Evolutionary conservation across 2,888 invertebrate species (phyloP).

Genomic region (Leptopilina myrica): DNA sequence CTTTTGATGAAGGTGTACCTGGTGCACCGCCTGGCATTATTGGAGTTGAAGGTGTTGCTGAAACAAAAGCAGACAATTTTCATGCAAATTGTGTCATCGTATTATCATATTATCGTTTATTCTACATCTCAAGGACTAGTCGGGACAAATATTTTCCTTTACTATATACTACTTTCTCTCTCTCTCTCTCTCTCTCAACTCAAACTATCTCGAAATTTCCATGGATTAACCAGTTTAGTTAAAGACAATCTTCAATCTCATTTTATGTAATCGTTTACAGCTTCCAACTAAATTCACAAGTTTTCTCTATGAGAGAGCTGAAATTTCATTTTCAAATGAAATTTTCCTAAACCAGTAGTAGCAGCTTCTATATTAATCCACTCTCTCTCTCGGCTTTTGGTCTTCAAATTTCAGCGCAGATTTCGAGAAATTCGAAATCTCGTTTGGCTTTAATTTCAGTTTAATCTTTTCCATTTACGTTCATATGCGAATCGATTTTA

Average conservation of each 20-base stretch:
- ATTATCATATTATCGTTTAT: constrained; percentile 19
- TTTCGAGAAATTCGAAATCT: background rate
- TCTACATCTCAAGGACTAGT: background rate
- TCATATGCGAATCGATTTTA: too few species aligned
- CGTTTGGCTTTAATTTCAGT: background rate
- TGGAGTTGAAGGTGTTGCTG: constrained; percentile 78
- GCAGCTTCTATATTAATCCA: background rate
- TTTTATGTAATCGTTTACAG: constrained; percentile 13
- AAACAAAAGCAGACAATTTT: constrained; percentile 60
- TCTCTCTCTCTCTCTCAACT: background rate
- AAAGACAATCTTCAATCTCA: constrained; percentile 13
- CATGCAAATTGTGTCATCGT: constrained; percentile 19
- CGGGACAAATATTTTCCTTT: constrained; percentile 3
- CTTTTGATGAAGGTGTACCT: constrained; percentile 89
- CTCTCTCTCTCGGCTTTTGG: background rate
- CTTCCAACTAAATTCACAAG: background rate
- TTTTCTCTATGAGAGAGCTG: background rate
- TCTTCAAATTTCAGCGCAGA: background rate
- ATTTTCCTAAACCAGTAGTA: background rate
- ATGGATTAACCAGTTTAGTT: constrained; percentile 25
- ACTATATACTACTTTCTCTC: too few species aligned
- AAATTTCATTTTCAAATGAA: constrained; percentile 17
- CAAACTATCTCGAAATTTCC: background rate
- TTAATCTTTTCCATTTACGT: too few species aligned
- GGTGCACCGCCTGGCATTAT: constrained; percentile 87